Percentiles rank a stretch among this genome's conserved stretches.
Evolutionary conservation across 2,113 vertebrate species (phyloP).

Genomic region (Dendropsophus ebraccatus): DNA sequence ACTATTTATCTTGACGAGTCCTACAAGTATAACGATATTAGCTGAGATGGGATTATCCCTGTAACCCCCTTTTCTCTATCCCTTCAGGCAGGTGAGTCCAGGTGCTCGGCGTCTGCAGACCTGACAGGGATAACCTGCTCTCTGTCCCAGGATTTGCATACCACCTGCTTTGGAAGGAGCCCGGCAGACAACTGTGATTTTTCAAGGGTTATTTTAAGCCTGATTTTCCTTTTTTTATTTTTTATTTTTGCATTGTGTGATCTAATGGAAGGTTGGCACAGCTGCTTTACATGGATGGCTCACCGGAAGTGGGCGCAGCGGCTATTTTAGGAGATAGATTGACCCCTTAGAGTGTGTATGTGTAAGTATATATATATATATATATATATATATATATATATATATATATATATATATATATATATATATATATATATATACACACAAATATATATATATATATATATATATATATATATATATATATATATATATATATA

Average conservation of each 20-base stretch:
- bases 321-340: background rate
- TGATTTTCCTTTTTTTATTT: background rate
- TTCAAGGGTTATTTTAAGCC: background rate
- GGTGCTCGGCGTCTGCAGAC: background rate
- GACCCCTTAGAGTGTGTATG: background rate
- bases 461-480: no score
- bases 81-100: no score
- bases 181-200: background rate
- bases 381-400: no score
- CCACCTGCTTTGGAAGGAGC: constrained; percentile 7
- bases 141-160: background rate
- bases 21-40: no score
- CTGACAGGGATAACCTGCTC: background rate
- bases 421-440: no score
- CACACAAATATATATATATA: no score
- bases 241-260: constrained; percentile 5
- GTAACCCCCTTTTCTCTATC: no score
- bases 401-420: no score
- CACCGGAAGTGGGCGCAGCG: background rate
- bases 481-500: no score
- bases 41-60: no score
- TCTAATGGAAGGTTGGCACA: background rate
- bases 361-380: no score
- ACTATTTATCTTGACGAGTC: no score
- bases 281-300: background rate